Conservation (phyloP, 2,113 vertebrate species). For the Ammodytes dubius region DNA sequence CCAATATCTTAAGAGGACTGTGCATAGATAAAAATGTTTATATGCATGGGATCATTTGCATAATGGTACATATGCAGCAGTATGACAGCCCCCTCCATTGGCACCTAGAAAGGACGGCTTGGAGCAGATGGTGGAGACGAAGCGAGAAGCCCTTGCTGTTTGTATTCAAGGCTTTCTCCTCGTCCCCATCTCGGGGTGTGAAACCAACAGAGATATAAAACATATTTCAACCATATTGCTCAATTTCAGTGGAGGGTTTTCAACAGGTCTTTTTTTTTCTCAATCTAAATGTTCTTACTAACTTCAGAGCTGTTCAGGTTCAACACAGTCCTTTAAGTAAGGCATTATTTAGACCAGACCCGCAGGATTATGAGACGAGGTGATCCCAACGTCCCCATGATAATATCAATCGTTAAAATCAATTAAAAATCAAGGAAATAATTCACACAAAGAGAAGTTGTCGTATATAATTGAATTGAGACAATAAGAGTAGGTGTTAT, state of each 20-base stretch:
- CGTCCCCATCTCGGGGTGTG: conserved; percentile 7
- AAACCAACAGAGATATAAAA: not conserved
- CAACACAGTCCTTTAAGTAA: not conserved
- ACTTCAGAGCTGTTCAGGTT: not conserved
- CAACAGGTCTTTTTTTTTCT: not conserved
- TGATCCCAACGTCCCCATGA: not conserved
- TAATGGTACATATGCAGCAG: conserved; percentile 55
- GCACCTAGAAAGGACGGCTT: conserved; percentile 54
- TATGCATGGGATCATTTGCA: conserved; percentile 77
- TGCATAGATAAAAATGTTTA: conserved; percentile 75
- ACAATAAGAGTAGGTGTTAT: not conserved
- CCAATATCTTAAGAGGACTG: conserved; percentile 51
- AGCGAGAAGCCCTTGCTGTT: conserved; percentile 41
- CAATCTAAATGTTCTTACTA: not conserved
- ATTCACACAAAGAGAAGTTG: not conserved
- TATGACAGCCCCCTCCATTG: conserved; percentile 49
- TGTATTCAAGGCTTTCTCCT: conserved; percentile 43
- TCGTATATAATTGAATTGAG: not conserved
- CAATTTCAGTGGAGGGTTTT: conserved; percentile 13
- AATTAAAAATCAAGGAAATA: not conserved
- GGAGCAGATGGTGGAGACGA: conserved; percentile 66
- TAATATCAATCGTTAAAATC: not conserved
- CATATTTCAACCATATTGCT: not conserved
- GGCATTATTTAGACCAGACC: not conserved
- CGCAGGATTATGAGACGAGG: not conserved